Conservation (phyloP, 2,888 invertebrate genomes). For the Ctena decussata region DNA sequence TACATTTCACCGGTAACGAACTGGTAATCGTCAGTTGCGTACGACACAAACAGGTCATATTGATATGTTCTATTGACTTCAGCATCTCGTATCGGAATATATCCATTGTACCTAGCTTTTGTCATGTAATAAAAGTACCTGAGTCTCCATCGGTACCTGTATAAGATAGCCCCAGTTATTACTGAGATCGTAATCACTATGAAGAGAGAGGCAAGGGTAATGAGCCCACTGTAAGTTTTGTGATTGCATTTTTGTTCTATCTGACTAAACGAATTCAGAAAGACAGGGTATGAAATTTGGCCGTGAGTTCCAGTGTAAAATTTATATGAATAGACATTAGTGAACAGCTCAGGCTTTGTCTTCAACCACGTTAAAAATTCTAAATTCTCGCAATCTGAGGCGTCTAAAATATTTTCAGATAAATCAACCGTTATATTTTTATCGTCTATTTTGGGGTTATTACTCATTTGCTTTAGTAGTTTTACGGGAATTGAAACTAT, state of each 20-base stretch:
- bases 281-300: background rate
- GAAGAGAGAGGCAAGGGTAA: background rate
- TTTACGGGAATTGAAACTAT: background rate
- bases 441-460: background rate
- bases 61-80: background rate
- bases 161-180: too few relatives aligned
- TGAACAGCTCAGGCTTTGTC: background rate
- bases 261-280: too few relatives aligned
- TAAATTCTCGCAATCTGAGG: background rate
- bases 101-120: background rate
- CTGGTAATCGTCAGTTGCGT: background rate
- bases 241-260: too few relatives aligned
- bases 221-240: background rate
- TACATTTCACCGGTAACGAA: background rate
- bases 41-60: background rate
- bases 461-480: background rate
- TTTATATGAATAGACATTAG: background rate
- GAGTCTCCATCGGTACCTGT: too few relatives aligned
- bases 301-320: background rate
- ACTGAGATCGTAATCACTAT: background rate
- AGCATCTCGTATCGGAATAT: background rate
- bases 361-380: background rate
- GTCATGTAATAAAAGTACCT: background rate
- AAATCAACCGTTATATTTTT: background rate
- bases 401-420: background rate